phyloP scores from a whole-genome alignment of 2,888 invertebrate genomes.

The Drosophila ezoana region DNA sequence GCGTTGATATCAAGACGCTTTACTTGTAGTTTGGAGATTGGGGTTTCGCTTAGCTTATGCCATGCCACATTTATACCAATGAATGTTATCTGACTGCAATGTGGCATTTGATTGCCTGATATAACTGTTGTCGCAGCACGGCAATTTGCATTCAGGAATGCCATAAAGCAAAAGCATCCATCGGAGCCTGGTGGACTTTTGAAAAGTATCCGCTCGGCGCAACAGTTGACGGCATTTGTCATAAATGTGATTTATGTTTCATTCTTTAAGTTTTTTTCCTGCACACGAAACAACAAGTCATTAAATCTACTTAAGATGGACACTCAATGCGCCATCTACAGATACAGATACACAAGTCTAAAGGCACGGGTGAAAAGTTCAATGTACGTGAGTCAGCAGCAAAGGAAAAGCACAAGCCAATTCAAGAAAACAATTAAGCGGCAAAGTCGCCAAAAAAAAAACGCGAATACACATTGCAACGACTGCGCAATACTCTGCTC shows the following conservation, averaged over 20 bases:
- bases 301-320: conserved; percentile 74
- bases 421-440: conserved; percentile 67
- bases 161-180: conserved; percentile 38
- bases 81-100: conserved; percentile 66
- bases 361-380: conserved; percentile 70
- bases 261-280: conserved; percentile 27
- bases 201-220: conserved; percentile 4
- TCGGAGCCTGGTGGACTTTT: conserved; percentile 1
- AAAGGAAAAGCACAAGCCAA: conserved; percentile 44
- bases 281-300: conserved; percentile 63
- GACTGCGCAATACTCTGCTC: conserved; percentile 4
- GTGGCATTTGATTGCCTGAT: conserved; percentile 60
- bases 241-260: conserved; percentile 70
- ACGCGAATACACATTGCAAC: background rate
- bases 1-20: conserved; percentile 39
- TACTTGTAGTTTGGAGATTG: conserved; percentile 35
- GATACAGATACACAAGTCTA: conserved; percentile 23
- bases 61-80: conserved; percentile 48
- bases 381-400: conserved; percentile 70
- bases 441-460: conserved; percentile 52
- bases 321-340: conserved; percentile 44
- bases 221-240: conserved; percentile 61
- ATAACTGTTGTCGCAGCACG: conserved; percentile 25
- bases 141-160: conserved; percentile 33
- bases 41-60: conserved; percentile 26